These are phyloP conservation scores for Leucophenga maculata DNA, from an alignment of 2,888 invertebrate genomes.

Conservation along the genomic window DNA sequence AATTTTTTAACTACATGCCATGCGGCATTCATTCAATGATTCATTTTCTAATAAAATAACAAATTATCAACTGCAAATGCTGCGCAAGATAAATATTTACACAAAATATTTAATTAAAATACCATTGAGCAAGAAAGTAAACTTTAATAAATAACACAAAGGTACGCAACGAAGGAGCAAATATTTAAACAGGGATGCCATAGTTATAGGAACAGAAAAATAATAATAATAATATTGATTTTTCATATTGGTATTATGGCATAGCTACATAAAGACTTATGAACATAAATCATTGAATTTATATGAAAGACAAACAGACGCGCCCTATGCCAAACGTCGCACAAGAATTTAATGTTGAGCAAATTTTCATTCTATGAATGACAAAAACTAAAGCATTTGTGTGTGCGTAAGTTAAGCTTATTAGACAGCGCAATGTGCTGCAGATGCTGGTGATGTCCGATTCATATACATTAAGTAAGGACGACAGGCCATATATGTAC, in stretches of 20 bases:
- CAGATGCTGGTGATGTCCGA: too few species aligned
- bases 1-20: background rate
- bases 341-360: slow-evolving; percentile 37
- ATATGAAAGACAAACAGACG: too few species aligned
- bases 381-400: background rate
- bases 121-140: slow-evolving; percentile 20
- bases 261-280: background rate
- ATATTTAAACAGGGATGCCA: background rate
- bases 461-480: too few species aligned
- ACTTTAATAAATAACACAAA: slow-evolving; percentile 16
- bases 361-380: slow-evolving; percentile 15
- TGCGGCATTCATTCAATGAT: background rate
- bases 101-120: slow-evolving; percentile 26
- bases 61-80: background rate
- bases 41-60: background rate
- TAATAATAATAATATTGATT: slow-evolving; percentile 21
- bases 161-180: background rate
- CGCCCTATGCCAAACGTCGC: slow-evolving; percentile 1
- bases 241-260: slow-evolving; percentile 3
- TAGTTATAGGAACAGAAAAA: background rate
- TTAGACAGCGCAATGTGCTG: background rate
- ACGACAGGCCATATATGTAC: background rate
- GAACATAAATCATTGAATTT: too few species aligned
- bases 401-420: slow-evolving; percentile 13
- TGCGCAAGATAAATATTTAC: slow-evolving; percentile 13